These are phyloP conservation scores for Thysanoteuthis rhombus DNA, from an alignment of 2,888 invertebrate species.

Conservation along the genomic window DNA sequence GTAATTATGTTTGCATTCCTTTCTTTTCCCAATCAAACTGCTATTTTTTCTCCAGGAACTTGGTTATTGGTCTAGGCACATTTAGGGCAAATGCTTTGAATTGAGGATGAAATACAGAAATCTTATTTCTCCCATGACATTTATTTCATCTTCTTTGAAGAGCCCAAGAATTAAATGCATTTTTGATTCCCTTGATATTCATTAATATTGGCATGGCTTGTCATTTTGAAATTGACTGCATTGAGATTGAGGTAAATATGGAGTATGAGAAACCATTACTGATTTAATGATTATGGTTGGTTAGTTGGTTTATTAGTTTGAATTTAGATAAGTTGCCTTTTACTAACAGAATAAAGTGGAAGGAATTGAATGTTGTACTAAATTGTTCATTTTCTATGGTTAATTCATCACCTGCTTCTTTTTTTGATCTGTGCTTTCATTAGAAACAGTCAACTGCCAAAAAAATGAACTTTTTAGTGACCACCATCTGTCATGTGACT, in stretches of 20 bases:
- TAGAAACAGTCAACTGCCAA: too few relatives aligned
- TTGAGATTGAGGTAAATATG: neutral
- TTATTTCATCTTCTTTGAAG: neutral
- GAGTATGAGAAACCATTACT: neutral
- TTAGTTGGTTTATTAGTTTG: too few relatives aligned
- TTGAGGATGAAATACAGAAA: neutral
- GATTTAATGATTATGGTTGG: neutral
- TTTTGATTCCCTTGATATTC: neutral
- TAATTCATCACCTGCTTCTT: too few relatives aligned
- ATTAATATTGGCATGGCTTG: neutral
- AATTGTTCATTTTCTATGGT: too few relatives aligned
- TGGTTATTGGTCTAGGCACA: neutral
- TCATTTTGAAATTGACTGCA: neutral
- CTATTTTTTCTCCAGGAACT: too few relatives aligned
- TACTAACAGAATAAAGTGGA: too few relatives aligned
- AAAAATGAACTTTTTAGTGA: too few relatives aligned
- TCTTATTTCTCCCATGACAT: neutral
- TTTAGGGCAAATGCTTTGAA: neutral
- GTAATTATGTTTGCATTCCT: neutral
- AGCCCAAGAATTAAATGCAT: neutral
- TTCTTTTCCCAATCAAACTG: neutral
- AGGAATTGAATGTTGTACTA: too few relatives aligned
- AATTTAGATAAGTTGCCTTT: too few relatives aligned
- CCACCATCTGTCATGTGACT: too few relatives aligned
- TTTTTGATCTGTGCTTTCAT: too few relatives aligned